Conservation (phyloP, 2,888 invertebrate genomes). For the Pachydiplax longipennis region DNA sequence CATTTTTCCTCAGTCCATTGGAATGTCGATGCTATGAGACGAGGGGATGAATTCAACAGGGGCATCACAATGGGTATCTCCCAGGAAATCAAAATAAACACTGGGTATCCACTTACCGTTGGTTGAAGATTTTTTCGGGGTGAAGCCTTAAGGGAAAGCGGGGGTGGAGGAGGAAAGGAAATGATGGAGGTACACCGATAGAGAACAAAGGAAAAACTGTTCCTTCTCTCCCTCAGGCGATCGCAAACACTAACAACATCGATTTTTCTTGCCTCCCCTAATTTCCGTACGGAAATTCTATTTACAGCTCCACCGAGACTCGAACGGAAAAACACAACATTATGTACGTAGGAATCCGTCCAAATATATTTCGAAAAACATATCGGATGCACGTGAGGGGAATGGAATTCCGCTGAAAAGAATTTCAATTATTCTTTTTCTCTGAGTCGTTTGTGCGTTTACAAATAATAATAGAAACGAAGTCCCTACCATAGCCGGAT, state of each 20-base stretch:
- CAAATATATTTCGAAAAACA: no score
- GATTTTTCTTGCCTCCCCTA: constrained; percentile 12
- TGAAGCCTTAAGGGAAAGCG: background rate
- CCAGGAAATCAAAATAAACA: constrained; percentile 40
- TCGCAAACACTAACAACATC: constrained; percentile 34
- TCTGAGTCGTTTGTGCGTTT: no score
- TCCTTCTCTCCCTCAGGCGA: background rate
- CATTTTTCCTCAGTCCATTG: background rate
- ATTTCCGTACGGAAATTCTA: background rate
- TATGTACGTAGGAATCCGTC: no score
- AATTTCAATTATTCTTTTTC: no score
- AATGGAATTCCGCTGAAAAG: no score
- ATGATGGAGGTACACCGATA: background rate
- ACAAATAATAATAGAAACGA: no score
- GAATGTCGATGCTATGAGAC: background rate
- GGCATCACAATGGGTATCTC: constrained; percentile 24
- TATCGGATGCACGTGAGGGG: no score
- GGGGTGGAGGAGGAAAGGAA: background rate
- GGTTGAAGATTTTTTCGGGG: constrained; percentile 3
- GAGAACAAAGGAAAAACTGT: background rate
- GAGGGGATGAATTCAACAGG: background rate
- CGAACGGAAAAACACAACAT: background rate
- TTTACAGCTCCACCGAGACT: background rate
- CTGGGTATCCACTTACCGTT: constrained; percentile 35
- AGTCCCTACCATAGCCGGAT: no score